phyloP scores from a whole-genome alignment of 1,140 invertebrate species.

The Drosophila albomicans region DNA sequence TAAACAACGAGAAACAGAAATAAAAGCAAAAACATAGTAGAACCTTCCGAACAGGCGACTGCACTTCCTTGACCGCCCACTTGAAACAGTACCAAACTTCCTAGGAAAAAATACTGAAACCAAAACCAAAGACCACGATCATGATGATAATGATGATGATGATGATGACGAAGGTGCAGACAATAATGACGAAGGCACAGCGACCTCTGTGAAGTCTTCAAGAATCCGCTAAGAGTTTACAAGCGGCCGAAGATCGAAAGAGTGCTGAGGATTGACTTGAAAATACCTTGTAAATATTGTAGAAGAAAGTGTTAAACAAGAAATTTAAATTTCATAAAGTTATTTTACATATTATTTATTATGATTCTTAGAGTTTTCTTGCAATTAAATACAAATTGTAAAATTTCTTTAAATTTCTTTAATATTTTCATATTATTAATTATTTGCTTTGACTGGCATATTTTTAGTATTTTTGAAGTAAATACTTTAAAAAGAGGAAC shows the following conservation, averaged over 20 bases:
- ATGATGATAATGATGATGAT: constrained; percentile 15
- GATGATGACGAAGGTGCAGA: constrained; percentile 42
- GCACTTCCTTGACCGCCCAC: constrained; percentile 80
- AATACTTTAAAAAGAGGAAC: no score
- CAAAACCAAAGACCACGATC: constrained; percentile 35
- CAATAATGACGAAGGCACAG: constrained; percentile 64
- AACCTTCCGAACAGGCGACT: constrained; percentile 39
- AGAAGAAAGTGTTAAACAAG: neutral
- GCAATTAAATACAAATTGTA: no score
- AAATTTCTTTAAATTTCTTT: no score
- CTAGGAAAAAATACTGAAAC: constrained; percentile 44
- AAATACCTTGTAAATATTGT: constrained; percentile 7
- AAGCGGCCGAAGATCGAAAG: neutral
- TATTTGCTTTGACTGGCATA: no score
- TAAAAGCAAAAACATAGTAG: neutral
- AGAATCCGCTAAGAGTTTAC: constrained; percentile 35
- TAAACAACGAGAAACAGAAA: constrained; percentile 30
- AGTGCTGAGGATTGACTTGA: neutral
- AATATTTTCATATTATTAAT: no score
- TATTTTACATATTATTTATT: neutral
- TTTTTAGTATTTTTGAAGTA: no score
- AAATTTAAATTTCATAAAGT: neutral
- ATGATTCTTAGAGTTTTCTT: no score
- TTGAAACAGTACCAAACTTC: constrained; percentile 57
- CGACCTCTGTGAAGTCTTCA: constrained; percentile 60